Conservation (phyloP, 2,888 invertebrate genomes). For the Trachelus stipa region DNA sequence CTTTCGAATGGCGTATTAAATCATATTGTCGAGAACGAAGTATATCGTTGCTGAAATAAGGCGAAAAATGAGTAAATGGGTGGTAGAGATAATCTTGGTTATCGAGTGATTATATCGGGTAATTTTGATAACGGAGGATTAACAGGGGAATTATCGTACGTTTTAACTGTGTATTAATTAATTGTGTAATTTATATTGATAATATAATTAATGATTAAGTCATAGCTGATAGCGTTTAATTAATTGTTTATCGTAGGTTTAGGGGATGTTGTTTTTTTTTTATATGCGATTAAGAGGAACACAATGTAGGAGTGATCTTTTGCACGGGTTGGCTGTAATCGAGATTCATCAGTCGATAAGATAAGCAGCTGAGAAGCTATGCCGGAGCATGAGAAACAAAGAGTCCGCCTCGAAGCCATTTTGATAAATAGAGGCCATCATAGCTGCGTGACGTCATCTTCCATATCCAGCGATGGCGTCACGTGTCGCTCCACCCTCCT, state of each 20-base stretch:
- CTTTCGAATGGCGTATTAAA: background rate
- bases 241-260: background rate
- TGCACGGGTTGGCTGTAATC: background rate
- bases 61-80: background rate
- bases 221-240: background rate
- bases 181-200: background rate
- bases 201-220: background rate
- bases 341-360: background rate
- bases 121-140: background rate
- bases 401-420: constrained; percentile 67
- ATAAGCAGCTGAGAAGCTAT: background rate
- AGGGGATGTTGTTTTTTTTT: background rate
- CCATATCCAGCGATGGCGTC: constrained; percentile 65
- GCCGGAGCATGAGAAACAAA: constrained; percentile 41
- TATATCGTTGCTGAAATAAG: background rate
- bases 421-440: constrained; percentile 74
- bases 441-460: constrained; percentile 68
- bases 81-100: background rate
- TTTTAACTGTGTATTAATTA: background rate
- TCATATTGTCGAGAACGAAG: background rate
- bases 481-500: constrained; percentile 72
- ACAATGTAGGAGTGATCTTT: background rate
- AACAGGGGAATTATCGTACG: background rate
- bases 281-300: background rate
- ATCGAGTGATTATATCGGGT: background rate